Base-by-base conservation (phyloP, 2,797 vertebrate genomes). In the Sebastes cheni region DNA sequence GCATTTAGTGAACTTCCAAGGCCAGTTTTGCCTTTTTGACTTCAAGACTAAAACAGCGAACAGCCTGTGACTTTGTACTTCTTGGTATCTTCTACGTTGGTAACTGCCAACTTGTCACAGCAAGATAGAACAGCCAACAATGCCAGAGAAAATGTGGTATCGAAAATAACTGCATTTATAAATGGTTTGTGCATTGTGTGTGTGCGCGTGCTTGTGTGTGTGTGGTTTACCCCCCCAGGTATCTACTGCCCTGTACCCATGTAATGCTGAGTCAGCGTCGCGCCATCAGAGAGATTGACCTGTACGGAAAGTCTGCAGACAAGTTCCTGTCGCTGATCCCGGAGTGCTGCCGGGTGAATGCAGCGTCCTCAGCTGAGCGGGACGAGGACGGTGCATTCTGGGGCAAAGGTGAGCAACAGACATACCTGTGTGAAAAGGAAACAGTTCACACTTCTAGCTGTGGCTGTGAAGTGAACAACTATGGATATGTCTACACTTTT, bases 181-280 rank as follows among this genome's bases (percentile, higher is more conserved):
- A 56, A 14, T n/a, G n/a, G 9, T 52, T 12, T 62, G 20, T 65
- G 23, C 8, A 10, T 52, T 39, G 13, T 42, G 39, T 14, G 36
- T 39, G 36, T 39, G 12, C 11, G 32, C 27, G 1, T 62, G 9
- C 8, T 3, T 2, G 9, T 58, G 8, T 32, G 1, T 62, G 10
- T 2, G 4, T 4, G 18, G 16, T 73, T 66, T 22, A 8, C 46
- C 66, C 39, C 39, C 50, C 1, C 85, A 99, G 98, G 97, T 99
- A 99, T 96, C 96, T 99, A 83, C 95, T 99, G 89, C 98, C 98
- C 23, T 99, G 98, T 91, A 98, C 97, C 79, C 98, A 99, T 0
- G 97, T 99, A 66, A 99, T 99, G 98, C 93, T 99, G 92, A 99
- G 98, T 95, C 98, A 99, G 95, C 96, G 97, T 46, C 96, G 97